A percentile compares a stretch with the other conserved stretches of the same genome.
phyloP scores from a whole-genome alignment of 2,888 invertebrate species.

The Nebria salina region DNA sequence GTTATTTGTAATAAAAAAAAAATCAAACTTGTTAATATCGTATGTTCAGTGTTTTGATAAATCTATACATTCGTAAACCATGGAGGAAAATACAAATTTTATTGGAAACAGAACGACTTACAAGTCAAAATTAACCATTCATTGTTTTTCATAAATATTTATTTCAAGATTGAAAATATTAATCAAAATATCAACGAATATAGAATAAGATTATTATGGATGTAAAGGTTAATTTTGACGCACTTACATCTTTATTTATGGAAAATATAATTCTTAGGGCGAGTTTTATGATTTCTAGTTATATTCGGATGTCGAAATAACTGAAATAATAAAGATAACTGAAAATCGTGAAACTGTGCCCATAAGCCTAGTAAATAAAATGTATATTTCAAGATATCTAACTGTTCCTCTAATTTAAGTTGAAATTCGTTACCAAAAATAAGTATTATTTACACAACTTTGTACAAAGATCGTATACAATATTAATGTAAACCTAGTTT shows the following conservation, averaged over 20 bases:
- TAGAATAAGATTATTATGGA: not conserved
- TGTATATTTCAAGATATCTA: not conserved
- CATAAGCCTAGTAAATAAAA: not conserved
- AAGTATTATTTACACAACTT: not conserved
- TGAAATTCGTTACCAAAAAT: not conserved
- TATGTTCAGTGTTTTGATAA: conserved; percentile 53
- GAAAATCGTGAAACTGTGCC: too few species aligned
- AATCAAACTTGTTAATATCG: conserved; percentile 49
- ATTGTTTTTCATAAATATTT: too few species aligned
- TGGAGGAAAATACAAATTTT: not conserved
- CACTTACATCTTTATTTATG: not conserved
- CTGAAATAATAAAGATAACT: too few species aligned
- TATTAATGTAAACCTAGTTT: conserved; percentile 24
- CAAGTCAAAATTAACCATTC: not conserved
- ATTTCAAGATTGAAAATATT: not conserved
- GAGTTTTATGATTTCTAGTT: too few species aligned
- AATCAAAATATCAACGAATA: not conserved
- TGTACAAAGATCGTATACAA: conserved; percentile 16
- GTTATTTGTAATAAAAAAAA: conserved; percentile 50
- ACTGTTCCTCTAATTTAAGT: not conserved
- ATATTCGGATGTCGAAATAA: too few species aligned
- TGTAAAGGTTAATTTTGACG: not conserved
- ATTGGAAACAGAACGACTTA: not conserved
- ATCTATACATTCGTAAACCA: conserved; percentile 51
- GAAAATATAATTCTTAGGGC: too few species aligned